A percentile compares a stretch with the other conserved stretches of the same genome.
Conservation (phyloP, 2,888 invertebrate species). For the Pherbina coryleti region DNA sequence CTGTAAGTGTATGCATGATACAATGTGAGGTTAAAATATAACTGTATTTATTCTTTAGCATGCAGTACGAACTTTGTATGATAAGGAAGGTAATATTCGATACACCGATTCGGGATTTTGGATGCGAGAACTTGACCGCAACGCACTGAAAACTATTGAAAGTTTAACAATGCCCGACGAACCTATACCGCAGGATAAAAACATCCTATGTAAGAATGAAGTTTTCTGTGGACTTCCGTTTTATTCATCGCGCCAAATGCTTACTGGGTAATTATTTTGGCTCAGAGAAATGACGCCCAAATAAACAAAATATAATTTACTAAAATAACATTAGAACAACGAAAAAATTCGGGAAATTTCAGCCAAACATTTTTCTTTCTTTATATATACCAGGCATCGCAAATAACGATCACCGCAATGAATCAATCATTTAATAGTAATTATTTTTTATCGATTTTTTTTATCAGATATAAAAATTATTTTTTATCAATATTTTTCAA, state of each 20-base stretch:
- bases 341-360: too few species aligned
- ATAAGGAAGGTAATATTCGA: conserved; percentile 57
- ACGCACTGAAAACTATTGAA: conserved; percentile 60
- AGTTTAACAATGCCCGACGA: conserved; percentile 59
- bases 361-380: too few species aligned
- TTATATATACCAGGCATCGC: too few species aligned
- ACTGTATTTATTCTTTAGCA: conserved; percentile 51
- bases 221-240: conserved; percentile 60
- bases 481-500: too few species aligned
- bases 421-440: too few species aligned
- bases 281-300: background rate
- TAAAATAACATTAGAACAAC: too few species aligned
- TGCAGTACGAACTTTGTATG: conserved; percentile 58
- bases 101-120: conserved; percentile 63
- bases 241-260: conserved; percentile 55
- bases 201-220: conserved; percentile 59
- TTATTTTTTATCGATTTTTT: too few species aligned
- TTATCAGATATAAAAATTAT: too few species aligned
- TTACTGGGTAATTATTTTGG: conserved; percentile 51
- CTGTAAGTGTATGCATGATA: conserved; percentile 64
- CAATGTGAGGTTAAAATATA: background rate
- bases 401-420: too few species aligned
- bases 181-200: conserved; percentile 56
- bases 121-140: conserved; percentile 61
- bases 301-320: too few species aligned